Conservation (phyloP, 2,888 invertebrate species). For the Plagiodera versicolora region DNA sequence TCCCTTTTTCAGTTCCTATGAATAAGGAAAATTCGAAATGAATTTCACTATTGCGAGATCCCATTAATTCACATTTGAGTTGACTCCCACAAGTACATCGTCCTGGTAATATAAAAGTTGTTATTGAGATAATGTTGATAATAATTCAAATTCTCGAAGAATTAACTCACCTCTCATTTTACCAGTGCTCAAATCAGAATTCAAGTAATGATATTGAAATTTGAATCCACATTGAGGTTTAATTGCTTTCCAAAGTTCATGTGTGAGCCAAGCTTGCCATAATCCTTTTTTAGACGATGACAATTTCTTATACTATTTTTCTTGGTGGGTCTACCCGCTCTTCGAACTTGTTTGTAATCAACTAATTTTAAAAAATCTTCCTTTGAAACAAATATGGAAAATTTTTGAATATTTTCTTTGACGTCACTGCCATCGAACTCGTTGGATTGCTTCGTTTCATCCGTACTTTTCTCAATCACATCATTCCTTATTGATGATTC, state of each 20-base stretch:
- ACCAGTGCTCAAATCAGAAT: conserved; percentile 5
- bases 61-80: neutral
- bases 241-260: conserved; percentile 6
- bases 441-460: neutral
- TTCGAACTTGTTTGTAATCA: neutral
- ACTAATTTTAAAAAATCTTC: conserved; percentile 1
- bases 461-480: neutral
- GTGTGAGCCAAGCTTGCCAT: too few relatives aligned
- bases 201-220: conserved; percentile 4
- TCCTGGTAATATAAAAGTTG: neutral
- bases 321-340: too few relatives aligned
- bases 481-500: neutral
- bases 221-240: conserved; percentile 4
- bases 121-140: neutral
- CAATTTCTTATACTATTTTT: too few relatives aligned
- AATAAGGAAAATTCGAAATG: neutral
- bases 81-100: conserved; percentile 6
- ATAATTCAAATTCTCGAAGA: neutral
- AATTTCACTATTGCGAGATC: neutral
- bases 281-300: too few relatives aligned
- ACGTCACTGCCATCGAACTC: neutral
- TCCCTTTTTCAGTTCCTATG: conserved; percentile 1
- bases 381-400: conserved; percentile 1
- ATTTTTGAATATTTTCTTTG: conserved; percentile 2
- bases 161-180: conserved; percentile 5